These are phyloP conservation scores for Acromyrmex heyeri DNA, from an alignment of 1,140 invertebrate species.

Conservation along the genomic window DNA sequence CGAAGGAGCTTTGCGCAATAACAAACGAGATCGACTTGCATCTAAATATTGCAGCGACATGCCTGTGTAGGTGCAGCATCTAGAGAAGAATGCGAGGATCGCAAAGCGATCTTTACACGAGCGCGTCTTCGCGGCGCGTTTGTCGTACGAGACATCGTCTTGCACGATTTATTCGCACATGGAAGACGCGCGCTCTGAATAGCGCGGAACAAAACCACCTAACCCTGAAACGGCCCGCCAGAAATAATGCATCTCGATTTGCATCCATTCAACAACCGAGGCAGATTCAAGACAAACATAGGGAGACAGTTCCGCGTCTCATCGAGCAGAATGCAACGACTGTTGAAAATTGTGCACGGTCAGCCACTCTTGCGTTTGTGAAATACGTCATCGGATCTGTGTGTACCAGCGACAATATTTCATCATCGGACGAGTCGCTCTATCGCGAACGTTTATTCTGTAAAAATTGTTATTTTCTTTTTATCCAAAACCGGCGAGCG, in stretches of 20 bases:
- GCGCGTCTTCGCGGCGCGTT: not conserved
- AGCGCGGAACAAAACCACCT: not conserved
- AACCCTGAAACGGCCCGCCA: not conserved
- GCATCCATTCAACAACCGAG: slow-evolving; percentile 24
- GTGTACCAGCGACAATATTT: slow-evolving; percentile 24
- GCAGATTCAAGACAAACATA: not conserved
- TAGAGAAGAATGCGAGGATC: not conserved
- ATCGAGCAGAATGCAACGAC: not conserved
- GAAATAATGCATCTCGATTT: slow-evolving; percentile 49
- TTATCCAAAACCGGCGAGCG: slow-evolving; percentile 29
- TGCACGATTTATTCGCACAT: slow-evolving; percentile 65
- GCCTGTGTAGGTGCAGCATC: slow-evolving; percentile 63
- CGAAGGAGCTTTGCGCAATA: slow-evolving; percentile 76
- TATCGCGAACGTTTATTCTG: not conserved
- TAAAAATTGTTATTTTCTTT: slow-evolving; percentile 22
- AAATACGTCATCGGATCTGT: not conserved
- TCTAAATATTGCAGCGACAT: slow-evolving; percentile 70
- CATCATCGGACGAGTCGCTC: slow-evolving; percentile 13
- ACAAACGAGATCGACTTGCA: slow-evolving; percentile 71
- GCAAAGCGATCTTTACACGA: not conserved
- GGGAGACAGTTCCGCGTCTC: slow-evolving; percentile 7
- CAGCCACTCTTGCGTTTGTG: not conserved
- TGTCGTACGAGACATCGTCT: slow-evolving; percentile 18
- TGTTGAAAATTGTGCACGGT: slow-evolving; percentile 32
- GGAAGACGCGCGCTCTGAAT: not conserved